A percentile compares a stretch with the other conserved stretches of the same genome.
These are phyloP conservation scores for Nomada lathburiana DNA, from an alignment of 2,888 invertebrate species.

Conservation along the genomic window DNA sequence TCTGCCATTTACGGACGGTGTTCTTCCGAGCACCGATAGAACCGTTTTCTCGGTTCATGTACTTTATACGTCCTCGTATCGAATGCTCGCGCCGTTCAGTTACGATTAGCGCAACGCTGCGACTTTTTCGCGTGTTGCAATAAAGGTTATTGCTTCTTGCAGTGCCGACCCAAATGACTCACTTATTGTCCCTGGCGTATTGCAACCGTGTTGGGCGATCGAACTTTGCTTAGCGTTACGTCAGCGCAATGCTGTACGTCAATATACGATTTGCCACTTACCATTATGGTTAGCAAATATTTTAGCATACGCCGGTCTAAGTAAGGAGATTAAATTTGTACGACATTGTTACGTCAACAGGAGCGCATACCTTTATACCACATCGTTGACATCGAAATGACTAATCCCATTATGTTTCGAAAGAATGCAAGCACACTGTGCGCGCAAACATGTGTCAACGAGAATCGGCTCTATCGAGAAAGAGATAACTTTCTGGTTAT, in stretches of 20 bases:
- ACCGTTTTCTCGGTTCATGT: neutral
- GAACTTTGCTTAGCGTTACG: neutral
- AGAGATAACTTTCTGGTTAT: neutral
- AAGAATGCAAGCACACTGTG: neutral
- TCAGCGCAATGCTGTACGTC: neutral
- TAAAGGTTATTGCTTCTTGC: neutral
- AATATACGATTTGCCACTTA: too few species aligned
- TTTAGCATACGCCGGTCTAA: too few species aligned
- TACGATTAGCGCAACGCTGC: neutral
- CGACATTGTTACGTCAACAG: too few species aligned
- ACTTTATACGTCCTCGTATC: neutral
- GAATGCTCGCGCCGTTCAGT: neutral
- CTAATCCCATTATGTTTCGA: too few species aligned
- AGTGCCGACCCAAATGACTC: constrained; percentile 1
- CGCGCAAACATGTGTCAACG: neutral
- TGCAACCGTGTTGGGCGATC: neutral
- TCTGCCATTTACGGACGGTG: neutral
- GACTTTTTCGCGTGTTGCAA: neutral
- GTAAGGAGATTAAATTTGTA: too few species aligned
- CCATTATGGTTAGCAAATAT: too few species aligned
- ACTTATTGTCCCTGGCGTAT: neutral
- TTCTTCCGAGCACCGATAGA: too few species aligned
- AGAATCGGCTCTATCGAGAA: neutral
- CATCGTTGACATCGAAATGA: too few species aligned
- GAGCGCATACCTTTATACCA: too few species aligned